A percentile compares a stretch with the other conserved stretches of the same genome.
Evolutionary conservation across 2,888 invertebrate species (phyloP).

Genomic region (Cerastis leucographa): DNA sequence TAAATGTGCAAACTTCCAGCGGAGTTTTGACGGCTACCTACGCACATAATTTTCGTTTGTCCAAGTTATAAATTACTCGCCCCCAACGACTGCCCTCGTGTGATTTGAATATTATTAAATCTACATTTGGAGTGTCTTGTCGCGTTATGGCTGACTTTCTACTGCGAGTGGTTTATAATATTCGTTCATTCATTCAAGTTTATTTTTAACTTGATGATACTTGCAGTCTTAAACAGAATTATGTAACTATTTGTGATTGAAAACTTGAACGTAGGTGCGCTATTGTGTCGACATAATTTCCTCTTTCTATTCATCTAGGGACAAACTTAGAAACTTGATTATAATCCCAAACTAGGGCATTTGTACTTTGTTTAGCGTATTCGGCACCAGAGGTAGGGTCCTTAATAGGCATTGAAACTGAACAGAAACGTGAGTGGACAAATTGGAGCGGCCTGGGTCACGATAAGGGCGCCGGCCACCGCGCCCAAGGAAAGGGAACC

Average conservation of each 20-base stretch:
- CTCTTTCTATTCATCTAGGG: neutral
- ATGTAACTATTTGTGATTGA: neutral
- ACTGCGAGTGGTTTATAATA: constrained; percentile 63
- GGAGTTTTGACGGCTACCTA: constrained; percentile 81
- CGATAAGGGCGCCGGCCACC: constrained; percentile 81
- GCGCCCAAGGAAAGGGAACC: constrained; percentile 83
- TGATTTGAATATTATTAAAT: constrained; percentile 82
- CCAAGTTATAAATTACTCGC: constrained; percentile 82
- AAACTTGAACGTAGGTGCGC: neutral
- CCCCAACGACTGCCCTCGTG: constrained; percentile 71
- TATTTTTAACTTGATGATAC: neutral
- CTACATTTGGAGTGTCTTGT: constrained; percentile 79
- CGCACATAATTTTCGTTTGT: constrained; percentile 84
- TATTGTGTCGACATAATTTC: neutral
- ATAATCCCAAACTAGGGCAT: constrained; percentile 28
- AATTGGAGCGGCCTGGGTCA: constrained; percentile 88
- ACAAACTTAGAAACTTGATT: neutral
- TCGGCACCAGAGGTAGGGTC: constrained; percentile 83
- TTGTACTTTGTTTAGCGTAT: constrained; percentile 57
- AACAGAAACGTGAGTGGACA: constrained; percentile 89
- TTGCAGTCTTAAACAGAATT: neutral
- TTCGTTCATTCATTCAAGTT: constrained; percentile 37
- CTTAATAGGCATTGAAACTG: constrained; percentile 88
- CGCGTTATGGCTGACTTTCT: constrained; percentile 60
- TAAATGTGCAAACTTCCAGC: constrained; percentile 84